Evolutionary conservation across 30 jellyfish, hydroid and myxozoan species (phyloP).

Genomic region (Pseudorhiza aurosa): DNA sequence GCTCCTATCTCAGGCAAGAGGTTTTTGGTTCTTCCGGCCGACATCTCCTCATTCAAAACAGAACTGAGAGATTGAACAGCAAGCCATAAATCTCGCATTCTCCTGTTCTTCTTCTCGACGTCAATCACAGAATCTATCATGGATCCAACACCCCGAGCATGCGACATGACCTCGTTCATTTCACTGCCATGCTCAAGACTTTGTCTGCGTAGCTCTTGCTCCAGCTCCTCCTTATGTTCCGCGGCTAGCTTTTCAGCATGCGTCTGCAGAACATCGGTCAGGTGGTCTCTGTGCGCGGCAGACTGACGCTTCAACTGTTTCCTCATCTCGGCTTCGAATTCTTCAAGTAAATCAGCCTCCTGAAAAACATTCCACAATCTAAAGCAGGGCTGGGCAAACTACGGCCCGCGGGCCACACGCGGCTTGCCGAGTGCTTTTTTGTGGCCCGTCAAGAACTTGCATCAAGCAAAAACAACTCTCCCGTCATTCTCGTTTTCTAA

Average conservation of each 20-base stretch:
- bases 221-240: conserved; percentile 54
- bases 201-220: conserved; percentile 38
- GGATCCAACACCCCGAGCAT: conserved; percentile 71
- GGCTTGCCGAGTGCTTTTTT: no score
- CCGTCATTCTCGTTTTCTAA: no score
- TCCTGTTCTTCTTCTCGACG: conserved; percentile 68
- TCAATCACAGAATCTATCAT: conserved; percentile 61
- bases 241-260: conserved; percentile 50
- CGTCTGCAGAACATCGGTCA: conserved; percentile 65
- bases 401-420: no score
- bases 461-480: no score
- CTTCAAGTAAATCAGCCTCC: conserved; percentile 72
- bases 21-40: conserved; percentile 80
- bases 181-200: conserved; percentile 54
- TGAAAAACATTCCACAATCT: no score
- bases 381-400: no score
- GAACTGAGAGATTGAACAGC: conserved; percentile 78
- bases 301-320: conserved; percentile 92
- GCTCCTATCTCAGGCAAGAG: conserved; percentile 87
- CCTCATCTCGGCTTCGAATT: conserved; percentile 79
- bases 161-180: conserved; percentile 56
- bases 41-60: conserved; percentile 63
- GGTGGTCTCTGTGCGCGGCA: conserved; percentile 93
- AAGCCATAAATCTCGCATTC: conserved; percentile 77
- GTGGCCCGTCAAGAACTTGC: no score